These are phyloP conservation scores for Ctenopoma multispine DNA, from an alignment of 2,797 vertebrate genomes.

Conservation along the genomic window DNA sequence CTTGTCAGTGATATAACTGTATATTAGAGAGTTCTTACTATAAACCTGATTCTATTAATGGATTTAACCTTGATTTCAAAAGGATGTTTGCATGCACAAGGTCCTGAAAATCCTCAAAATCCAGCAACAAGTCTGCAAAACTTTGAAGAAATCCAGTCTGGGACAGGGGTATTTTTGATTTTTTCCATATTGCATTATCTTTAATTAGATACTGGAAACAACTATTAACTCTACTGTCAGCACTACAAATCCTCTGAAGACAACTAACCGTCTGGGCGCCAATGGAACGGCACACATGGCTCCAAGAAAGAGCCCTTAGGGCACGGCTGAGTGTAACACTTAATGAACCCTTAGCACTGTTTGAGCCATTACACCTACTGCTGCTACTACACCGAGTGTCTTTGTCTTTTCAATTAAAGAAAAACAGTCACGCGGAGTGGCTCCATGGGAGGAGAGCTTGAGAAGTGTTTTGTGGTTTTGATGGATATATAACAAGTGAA, in stretches of 20 bases:
- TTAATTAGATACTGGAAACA: slow-evolving; percentile 36
- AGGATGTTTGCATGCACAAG: not conserved
- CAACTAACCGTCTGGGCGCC: slow-evolving; percentile 19
- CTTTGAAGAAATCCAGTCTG: slow-evolving; percentile 9
- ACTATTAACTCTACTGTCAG: slow-evolving; percentile 49
- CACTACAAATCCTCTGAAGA: slow-evolving; percentile 42
- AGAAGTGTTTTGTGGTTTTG: slow-evolving; percentile 22
- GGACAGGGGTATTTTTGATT: slow-evolving; percentile 24
- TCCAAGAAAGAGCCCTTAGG: slow-evolving; percentile 45
- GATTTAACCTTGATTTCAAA: not conserved
- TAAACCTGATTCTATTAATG: not conserved
- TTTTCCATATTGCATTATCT: slow-evolving; percentile 28
- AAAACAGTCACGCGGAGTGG: slow-evolving; percentile 46
- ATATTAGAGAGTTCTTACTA: no score
- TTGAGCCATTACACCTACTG: slow-evolving; percentile 17
- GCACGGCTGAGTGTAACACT: slow-evolving; percentile 46
- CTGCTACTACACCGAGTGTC: slow-evolving; percentile 18
- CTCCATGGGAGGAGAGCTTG: slow-evolving; percentile 5
- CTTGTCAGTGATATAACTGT: no score
- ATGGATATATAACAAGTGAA: not conserved
- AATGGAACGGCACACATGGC: slow-evolving; percentile 1
- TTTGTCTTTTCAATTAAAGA: slow-evolving; percentile 48
- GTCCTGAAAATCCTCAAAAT: not conserved
- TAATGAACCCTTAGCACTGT: slow-evolving; percentile 54
- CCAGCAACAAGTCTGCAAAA: not conserved